Base-by-base conservation (phyloP, 1,140 invertebrate species). In the Araneus ventricosus region DNA sequence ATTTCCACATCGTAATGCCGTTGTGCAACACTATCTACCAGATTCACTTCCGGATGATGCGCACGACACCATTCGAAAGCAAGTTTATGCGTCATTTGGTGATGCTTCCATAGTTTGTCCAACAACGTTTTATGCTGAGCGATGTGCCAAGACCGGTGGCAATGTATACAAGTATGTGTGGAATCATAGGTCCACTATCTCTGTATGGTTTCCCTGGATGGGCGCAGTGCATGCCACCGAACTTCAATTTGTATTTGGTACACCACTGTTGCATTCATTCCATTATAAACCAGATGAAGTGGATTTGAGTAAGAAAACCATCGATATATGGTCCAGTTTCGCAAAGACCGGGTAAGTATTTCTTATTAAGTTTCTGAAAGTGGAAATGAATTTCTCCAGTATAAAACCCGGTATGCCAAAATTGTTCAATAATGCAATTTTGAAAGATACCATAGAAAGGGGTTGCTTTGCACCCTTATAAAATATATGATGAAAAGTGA, bases 151-250 rank as follows among this genome's bases (percentile, higher is more conserved):
- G 4, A n/a, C n/a, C 17, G 57, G 37, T 3, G 34, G 52, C 17
- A 39, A 84, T 37, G 94, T 94, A 3, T 94, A 94, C 75, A 92
- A 94, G 37, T 94, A 94, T 80, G 39, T 94, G 3, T 94, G 92
- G 41, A 79, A 80, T 22, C 94, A 94, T 39, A 79, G 94, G 20
- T 89, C 94, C 8, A 88, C 20, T 39, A 82, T 45, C 14, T 87
- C 80, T 0, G n/a, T 34, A 24, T 92, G 57, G 59, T 80, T 41
- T 22, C 41, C 24, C 1, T 94, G 94, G 94, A 67, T 93, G 63
- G 94, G 94, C 0, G 93, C 86, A 10, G 39, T 80, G 0, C 94
- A 94, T 80, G 93, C 34, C 79, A 93, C 94, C 6, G 94, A 94
- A 67, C 57, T 94, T 20, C 87, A 94, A 30, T 94, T 94, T 75